phyloP scores from a whole-genome alignment of 2,888 invertebrate species.

The Schizotus pectinicornis region DNA sequence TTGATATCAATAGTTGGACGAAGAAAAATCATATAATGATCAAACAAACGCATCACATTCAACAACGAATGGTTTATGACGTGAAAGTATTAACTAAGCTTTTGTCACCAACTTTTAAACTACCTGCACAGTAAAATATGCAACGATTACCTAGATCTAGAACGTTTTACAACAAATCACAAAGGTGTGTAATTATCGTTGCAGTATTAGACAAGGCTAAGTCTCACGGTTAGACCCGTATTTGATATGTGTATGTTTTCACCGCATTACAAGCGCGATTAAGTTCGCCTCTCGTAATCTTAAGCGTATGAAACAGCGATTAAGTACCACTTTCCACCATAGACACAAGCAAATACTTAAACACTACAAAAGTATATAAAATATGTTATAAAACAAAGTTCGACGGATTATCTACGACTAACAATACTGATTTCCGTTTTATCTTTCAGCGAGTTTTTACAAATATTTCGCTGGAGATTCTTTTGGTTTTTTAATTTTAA shows the following conservation, averaged over 20 bases:
- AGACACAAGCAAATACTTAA: not conserved
- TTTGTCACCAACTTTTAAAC: no score
- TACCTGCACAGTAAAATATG: no score
- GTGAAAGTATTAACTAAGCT: no score
- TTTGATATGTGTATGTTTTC: constrained; percentile 25
- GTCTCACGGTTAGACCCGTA: constrained; percentile 23
- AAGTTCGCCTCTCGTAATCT: constrained; percentile 19
- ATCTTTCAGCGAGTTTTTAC: constrained; percentile 29
- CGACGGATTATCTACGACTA: constrained; percentile 13
- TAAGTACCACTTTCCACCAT: not conserved
- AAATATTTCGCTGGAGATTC: constrained; percentile 29
- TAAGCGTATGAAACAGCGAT: constrained; percentile 16
- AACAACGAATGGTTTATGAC: no score
- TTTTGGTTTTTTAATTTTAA: constrained; percentile 22
- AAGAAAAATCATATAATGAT: not conserved
- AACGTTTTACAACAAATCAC: not conserved
- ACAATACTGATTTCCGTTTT: constrained; percentile 9
- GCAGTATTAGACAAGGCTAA: constrained; percentile 22
- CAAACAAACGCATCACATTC: not conserved
- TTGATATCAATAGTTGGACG: no score
- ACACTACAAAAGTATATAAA: not conserved
- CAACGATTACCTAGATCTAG: no score
- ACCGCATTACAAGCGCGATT: constrained; percentile 20
- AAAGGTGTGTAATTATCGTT: constrained; percentile 9
- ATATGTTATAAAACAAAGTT: constrained; percentile 1